phyloP scores from a whole-genome alignment of 2,888 invertebrate genomes.

The Orchesella flavescens region DNA sequence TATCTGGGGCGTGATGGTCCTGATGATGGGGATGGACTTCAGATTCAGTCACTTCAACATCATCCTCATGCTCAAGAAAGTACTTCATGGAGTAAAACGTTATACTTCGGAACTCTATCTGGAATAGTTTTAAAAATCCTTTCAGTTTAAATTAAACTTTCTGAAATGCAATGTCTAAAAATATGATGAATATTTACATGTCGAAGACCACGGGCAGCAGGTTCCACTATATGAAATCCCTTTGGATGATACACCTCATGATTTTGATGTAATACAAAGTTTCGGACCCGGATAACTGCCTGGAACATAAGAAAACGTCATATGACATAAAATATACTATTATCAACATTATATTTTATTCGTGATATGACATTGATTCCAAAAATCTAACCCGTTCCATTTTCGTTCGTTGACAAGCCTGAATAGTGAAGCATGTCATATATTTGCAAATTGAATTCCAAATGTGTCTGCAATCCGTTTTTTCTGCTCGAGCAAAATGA shows the following conservation, averaged over 20 bases:
- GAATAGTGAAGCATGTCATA: slow-evolving; percentile 40
- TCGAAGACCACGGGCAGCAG: slow-evolving; percentile 40
- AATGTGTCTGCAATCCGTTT: slow-evolving; percentile 33
- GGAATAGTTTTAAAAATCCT: not conserved
- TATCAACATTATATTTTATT: too few relatives aligned
- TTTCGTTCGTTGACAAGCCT: slow-evolving; percentile 13
- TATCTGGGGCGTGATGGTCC: not conserved
- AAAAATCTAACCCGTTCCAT: slow-evolving; percentile 47
- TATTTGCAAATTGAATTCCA: slow-evolving; percentile 37
- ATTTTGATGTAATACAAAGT: slow-evolving; percentile 45
- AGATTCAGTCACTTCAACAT: slow-evolving; percentile 19
- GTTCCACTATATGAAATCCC: slow-evolving; percentile 53
- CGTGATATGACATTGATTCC: too few relatives aligned
- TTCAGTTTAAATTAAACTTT: too few relatives aligned
- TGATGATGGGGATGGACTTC: not conserved
- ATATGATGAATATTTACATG: too few relatives aligned
- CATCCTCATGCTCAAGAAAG: slow-evolving; percentile 49
- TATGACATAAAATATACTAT: too few relatives aligned
- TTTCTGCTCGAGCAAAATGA: slow-evolving; percentile 25
- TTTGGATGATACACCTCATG: slow-evolving; percentile 42
- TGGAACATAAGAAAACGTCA: not conserved
- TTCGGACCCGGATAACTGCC: slow-evolving; percentile 35
- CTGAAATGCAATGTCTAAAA: too few relatives aligned
- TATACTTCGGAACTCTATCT: slow-evolving; percentile 52
- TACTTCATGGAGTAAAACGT: slow-evolving; percentile 49